Base-by-base conservation (phyloP, 1,140 invertebrate genomes). In the Chionoecetes opilio region DNA sequence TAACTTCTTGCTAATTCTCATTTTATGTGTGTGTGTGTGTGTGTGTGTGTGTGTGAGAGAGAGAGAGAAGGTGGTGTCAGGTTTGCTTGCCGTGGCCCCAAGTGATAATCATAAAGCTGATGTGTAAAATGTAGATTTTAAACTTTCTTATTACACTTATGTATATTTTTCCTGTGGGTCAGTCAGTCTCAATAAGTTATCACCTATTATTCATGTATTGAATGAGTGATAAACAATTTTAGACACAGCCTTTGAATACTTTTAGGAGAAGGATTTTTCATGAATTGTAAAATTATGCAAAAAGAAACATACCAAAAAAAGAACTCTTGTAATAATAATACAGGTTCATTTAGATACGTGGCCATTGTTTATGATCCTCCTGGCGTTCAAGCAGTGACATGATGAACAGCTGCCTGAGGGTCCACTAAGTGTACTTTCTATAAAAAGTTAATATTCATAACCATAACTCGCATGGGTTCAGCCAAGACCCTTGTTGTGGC, bases 211-310 rank as follows among this genome's bases (percentile, higher is more conserved):
- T 75, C 63, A n/a, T 17, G 63, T 75, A 21, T 26, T n/a, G 63
- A 26, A 75, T 75, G 63, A 75, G 63, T 75, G 63, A 75, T 17
- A 75, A 75, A 21, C n/a, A 75, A 75, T 75, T 75, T 75, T 75
- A 75, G 63, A 75, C 63, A 8, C 26, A 75, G 63, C 63, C 63
- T 75, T 75, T 75, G 63, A 75, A 17, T 75, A 75, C 63, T 26
- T 75, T 75, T 75, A 75, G 63, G 63, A 75, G 63, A 75, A n/a
- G n/a, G 63, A 75, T 75, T 75, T 75, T 75, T 75, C 63, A 75
- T 75, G n/a, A 75, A 75, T 75, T 75, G 63, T 75, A 75, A 75
- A 75, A 75, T 75, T 75, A 75, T 75, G 63, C 63, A 75, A 75
- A 75, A 75, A 26, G n/a, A n/a, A 75, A 26, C 21, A 75, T n/a